phyloP scores from a whole-genome alignment of 2,888 invertebrate species.

The Metacarcinus magister region DNA sequence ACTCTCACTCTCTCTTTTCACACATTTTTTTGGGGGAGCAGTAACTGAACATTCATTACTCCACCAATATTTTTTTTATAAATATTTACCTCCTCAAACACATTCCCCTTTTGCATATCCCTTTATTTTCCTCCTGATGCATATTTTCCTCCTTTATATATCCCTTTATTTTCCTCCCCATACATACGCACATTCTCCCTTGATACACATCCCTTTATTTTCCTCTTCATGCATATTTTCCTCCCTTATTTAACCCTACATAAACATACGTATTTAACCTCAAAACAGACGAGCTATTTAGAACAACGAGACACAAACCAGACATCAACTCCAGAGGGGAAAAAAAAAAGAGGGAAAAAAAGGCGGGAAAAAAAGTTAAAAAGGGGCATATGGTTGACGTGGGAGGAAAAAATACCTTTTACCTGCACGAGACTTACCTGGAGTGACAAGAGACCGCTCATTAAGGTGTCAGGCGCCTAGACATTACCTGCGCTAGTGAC shows the following conservation, averaged over 20 bases:
- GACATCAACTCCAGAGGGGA: not conserved
- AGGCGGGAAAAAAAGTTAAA: not conserved
- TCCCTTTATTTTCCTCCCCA: too few relatives aligned
- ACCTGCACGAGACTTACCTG: conserved; percentile 44
- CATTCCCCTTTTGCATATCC: too few relatives aligned
- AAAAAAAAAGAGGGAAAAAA: not conserved
- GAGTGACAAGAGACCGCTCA: conserved; percentile 31
- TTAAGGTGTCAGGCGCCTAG: not conserved
- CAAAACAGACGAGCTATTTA: not conserved
- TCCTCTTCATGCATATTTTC: not conserved
- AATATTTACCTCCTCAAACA: too few relatives aligned
- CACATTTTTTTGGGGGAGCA: not conserved
- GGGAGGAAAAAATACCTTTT: not conserved
- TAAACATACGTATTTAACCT: not conserved
- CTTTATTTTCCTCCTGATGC: too few relatives aligned
- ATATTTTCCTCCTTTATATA: too few relatives aligned
- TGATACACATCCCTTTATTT: not conserved
- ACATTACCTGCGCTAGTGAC: conserved; percentile 31
- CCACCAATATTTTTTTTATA: too few relatives aligned
- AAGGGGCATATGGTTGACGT: not conserved
- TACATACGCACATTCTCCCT: not conserved
- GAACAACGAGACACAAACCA: not conserved
- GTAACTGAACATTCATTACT: too few relatives aligned
- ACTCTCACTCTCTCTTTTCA: not conserved
- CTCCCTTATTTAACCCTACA: not conserved